phyloP scores from a whole-genome alignment of 2,888 invertebrate genomes.

The Siphonodentalium dalli region DNA sequence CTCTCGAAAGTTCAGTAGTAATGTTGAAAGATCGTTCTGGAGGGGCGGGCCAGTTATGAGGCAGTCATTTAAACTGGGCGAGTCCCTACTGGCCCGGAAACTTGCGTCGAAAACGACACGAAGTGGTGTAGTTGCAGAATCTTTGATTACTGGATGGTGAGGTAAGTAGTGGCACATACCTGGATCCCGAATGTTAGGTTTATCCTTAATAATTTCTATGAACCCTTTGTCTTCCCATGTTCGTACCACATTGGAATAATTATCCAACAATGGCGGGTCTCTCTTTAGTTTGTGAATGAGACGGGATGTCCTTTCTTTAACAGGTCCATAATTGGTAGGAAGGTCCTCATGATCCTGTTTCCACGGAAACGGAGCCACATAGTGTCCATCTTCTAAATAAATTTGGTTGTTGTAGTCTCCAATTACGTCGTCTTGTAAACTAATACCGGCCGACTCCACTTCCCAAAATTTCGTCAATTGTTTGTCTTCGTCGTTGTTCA shows the following conservation, averaged over 20 bases:
- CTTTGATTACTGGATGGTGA: conserved; percentile 27
- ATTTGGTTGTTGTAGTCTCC: conserved; percentile 4
- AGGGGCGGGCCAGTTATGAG: conserved; percentile 17
- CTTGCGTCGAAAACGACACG: conserved; percentile 30
- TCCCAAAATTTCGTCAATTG: conserved; percentile 24
- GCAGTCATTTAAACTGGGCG: conserved; percentile 28
- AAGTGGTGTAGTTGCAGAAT: conserved; percentile 25
- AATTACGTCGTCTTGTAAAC: background rate
- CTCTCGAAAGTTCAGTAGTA: conserved; percentile 23
- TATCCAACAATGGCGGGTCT: conserved; percentile 3
- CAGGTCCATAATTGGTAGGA: conserved; percentile 2
- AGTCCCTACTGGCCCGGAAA: conserved; percentile 1
- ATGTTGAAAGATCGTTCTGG: conserved; percentile 21
- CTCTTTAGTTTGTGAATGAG: conserved; percentile 1
- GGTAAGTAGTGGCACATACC: conserved; percentile 25
- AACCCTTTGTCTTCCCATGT: conserved; percentile 23
- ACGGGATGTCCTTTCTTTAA: conserved; percentile 4
- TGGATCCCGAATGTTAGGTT: background rate
- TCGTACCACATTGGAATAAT: conserved; percentile 10
- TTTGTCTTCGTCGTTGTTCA: background rate
- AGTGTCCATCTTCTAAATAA: conserved; percentile 7
- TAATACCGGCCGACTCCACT: conserved; percentile 19
- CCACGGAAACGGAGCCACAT: conserved; percentile 3
- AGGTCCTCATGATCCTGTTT: conserved; percentile 8
- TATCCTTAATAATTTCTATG: conserved; percentile 12